Evolutionary conservation across 1,140 invertebrate species (phyloP), one percentile per base, ranked within the genome.

Genomic region (Phocides pigmalion): DNA sequence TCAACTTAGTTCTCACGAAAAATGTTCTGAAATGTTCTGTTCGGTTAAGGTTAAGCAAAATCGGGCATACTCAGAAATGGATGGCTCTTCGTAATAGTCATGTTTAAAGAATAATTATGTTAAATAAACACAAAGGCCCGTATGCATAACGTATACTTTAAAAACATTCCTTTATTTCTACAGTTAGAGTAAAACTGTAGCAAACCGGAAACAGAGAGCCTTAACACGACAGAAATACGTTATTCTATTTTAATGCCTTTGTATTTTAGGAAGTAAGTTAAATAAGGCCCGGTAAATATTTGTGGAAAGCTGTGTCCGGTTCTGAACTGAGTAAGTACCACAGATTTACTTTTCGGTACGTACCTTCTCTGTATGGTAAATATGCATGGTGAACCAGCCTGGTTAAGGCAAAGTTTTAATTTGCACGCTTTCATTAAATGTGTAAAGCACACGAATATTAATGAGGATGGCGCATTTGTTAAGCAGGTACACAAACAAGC

Each of bases 391-490:
- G 11, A 25, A 47, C 20, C 44, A 47, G 20, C 44, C 16, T n/a
- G 32, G 47, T 51, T 51, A 17, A 35, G 32, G 25, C 2, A 51
- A 51, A 51, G 49, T 51, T 51, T 51, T 53, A 53, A 39, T 53
- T 39, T 53, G 32, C 17, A 37, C 35, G 32, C 19, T 20, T 37
- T 53, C 17, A 6, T 20, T 19, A 53, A 53, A 19, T 20, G 15
- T 2, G 9, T 11, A 37, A 53, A 12, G 32, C 19, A 19, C 4
- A 15, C 17, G 46, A 54, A 54, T 22, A 25, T 41, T 41, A 22
- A 22, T 15, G 19, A 54, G 19, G n/a, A 9, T 22, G 11, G 16
- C 17, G 16, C 9, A 22, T 51, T 51, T 19, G 28, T n/a, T 51
- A 22, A 22, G 20, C 5, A 35, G 8, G 3, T 51, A 37, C 8